Evolutionary conservation across 1,140 invertebrate species (phyloP).

Genomic region (Metopolophium dirhodum): DNA sequence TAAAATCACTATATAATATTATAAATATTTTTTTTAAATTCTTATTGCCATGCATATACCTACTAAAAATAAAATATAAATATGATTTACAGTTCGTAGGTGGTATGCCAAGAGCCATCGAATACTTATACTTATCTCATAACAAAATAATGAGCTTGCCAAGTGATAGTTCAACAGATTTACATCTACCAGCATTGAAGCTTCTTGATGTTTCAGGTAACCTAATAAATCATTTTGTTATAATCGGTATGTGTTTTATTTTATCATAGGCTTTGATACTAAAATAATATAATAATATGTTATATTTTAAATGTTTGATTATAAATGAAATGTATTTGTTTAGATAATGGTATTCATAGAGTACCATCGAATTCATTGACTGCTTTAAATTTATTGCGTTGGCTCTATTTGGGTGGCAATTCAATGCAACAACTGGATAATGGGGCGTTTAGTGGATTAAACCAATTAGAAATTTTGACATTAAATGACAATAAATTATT

Average conservation of each 20-base stretch:
- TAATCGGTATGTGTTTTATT: neutral
- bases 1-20: neutral
- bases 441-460: slow-evolving; percentile 71
- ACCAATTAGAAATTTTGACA: slow-evolving; percentile 77
- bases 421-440: slow-evolving; percentile 73
- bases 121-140: slow-evolving; percentile 76
- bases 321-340: slow-evolving; percentile 8
- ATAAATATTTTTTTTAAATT: neutral
- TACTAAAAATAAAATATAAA: neutral
- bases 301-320: neutral
- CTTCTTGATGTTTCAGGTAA: slow-evolving; percentile 74
- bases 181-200: slow-evolving; percentile 74
- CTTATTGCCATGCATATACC: neutral
- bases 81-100: slow-evolving; percentile 61
- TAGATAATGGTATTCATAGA: slow-evolving; percentile 75
- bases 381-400: slow-evolving; percentile 73
- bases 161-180: slow-evolving; percentile 68
- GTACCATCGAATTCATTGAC: slow-evolving; percentile 72
- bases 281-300: neutral
- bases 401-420: slow-evolving; percentile 80
- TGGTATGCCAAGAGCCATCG: slow-evolving; percentile 76
- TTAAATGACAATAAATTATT: slow-evolving; percentile 77
- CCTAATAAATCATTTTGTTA: neutral
- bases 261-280: neutral
- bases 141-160: slow-evolving; percentile 77